These are phyloP conservation scores for Piaya cayana DNA, from an alignment of 2,113 vertebrate genomes.

Conservation along the genomic window DNA sequence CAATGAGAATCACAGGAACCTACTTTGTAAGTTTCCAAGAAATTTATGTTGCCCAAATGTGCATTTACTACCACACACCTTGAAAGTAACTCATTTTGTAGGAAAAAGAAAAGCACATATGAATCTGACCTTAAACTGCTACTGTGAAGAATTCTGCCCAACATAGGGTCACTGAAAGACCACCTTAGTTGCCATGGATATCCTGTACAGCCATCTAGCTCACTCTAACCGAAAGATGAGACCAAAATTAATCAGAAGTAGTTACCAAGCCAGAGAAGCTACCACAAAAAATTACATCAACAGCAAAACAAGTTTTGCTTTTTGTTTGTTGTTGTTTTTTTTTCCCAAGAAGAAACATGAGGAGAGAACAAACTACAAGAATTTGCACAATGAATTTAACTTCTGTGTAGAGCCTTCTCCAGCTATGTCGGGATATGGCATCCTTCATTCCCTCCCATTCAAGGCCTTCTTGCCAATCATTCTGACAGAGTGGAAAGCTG, in stretches of 20 bases:
- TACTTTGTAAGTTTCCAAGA: background rate
- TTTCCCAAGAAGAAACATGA: background rate
- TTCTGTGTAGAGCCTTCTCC: background rate
- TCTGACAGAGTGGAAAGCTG: slow-evolving; percentile 41
- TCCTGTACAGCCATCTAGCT: background rate
- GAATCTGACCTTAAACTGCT: background rate
- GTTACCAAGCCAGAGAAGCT: background rate
- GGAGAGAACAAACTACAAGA: background rate
- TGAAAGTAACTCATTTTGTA: background rate
- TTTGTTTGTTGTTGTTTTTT: background rate
- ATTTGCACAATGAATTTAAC: background rate
- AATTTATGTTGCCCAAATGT: background rate
- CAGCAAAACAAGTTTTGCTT: background rate
- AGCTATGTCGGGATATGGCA: background rate
- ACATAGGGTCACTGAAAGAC: background rate
- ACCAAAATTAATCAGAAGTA: background rate
- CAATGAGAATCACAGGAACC: background rate
- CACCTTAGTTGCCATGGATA: background rate
- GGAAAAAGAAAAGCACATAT: background rate
- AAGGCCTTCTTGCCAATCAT: slow-evolving; percentile 20
- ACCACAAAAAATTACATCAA: background rate
- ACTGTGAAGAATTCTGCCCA: background rate
- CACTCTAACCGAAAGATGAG: background rate
- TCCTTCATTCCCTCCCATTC: background rate
- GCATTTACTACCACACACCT: background rate